These are phyloP conservation scores for Pterobdella sp. DNA, from an alignment of 2,888 invertebrate species.

Conservation along the genomic window DNA sequence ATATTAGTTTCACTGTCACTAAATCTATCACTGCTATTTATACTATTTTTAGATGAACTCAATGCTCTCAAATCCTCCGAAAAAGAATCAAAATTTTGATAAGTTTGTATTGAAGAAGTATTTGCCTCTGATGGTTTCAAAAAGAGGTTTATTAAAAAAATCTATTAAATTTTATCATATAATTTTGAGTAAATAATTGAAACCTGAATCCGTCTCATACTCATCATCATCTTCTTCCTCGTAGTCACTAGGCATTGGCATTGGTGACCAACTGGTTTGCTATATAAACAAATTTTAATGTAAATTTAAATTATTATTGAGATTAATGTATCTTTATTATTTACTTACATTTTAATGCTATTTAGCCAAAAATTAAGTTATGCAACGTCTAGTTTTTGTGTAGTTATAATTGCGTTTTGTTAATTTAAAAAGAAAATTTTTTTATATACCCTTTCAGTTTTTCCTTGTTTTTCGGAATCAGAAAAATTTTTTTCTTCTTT, in stretches of 20 bases:
- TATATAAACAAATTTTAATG: no score
- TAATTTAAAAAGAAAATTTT: no score
- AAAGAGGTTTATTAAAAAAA: no score
- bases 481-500: neutral
- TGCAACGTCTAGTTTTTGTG: no score
- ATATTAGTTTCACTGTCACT: neutral
- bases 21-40: neutral
- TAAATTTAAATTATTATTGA: no score
- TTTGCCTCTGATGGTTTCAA: no score
- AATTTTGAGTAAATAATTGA: neutral
- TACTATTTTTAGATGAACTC: neutral
- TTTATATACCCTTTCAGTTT: neutral
- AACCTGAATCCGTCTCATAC: neutral
- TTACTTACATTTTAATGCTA: no score
- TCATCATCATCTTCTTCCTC: conserved; percentile 4
- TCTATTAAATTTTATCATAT: no score
- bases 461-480: neutral
- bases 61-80: neutral
- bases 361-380: no score
- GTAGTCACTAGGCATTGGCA: neutral
- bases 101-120: neutral
- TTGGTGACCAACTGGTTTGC: neutral
- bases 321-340: no score
- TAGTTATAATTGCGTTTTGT: no score
- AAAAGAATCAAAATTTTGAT: neutral